Evolutionary conservation across 1,140 invertebrate genomes (phyloP), one percentile per base, ranked within the genome.

Genomic region (Augochlora pura): DNA sequence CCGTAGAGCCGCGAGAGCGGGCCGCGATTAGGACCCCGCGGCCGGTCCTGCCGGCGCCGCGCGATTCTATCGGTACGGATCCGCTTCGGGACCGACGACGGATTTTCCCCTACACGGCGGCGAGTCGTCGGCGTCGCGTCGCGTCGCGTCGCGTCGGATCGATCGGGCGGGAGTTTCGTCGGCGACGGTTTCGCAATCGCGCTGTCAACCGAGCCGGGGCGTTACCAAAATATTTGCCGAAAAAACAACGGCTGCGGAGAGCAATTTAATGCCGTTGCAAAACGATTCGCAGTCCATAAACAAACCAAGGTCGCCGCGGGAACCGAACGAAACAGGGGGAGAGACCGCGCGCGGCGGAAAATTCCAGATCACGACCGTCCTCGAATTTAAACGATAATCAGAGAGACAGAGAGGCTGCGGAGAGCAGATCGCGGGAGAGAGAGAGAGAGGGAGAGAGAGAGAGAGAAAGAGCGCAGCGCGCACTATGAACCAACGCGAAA

Each of bases 351-450:
- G 6, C 38, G 63, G 66, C 59, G 73, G 82, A 85, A 85, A 85
- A 84, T 84, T 84, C 83, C 62, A 69, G 80, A 85, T 77, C 68
- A 59, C 59, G 25, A 21, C 62, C n/a, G 77, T 84, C 83, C 82
- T 84, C 82, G 83, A 85, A 85, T 85, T 84, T 75, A 54, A 78
- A 66, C 77, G 82, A 85, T 80, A 84, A 84, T 75, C 46, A 70
- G 23, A 57, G 49, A 46, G 69, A 57, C 46, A 60, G 69, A 38
- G n/a, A n/a, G n/a, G n/a, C n/a, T n/a, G n/a, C n/a, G n/a, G n/a
- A n/a, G n/a, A n/a, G n/a, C n/a, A n/a, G n/a, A n/a, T n/a, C n/a
- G 54, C 57, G 64, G 67, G 49, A 74, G 21, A 57, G 38, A 59
- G 68, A 57, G 60, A 59, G 68, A 49, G 42, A 57, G 64, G 32